Percentiles rank a stretch among this genome's conserved stretches.
Evolutionary conservation across 2,888 invertebrate genomes (phyloP).

Genomic region (Gnatocerus cornutus): DNA sequence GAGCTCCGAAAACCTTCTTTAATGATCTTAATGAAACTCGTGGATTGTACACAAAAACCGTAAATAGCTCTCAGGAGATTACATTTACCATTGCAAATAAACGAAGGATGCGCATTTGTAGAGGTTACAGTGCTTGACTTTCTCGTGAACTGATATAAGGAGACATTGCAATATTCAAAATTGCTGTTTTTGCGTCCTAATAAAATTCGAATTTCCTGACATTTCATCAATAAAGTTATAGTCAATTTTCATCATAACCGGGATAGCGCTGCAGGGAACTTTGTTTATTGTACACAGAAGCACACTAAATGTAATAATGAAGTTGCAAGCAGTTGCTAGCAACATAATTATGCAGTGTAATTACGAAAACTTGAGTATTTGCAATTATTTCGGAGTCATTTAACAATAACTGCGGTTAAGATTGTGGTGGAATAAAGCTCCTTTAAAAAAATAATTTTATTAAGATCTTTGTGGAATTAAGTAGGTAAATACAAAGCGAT

Average conservation of each 20-base stretch:
- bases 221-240: not conserved
- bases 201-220: not conserved
- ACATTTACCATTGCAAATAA: not conserved
- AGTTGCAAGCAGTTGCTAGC: not conserved
- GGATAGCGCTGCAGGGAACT: not conserved
- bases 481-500: constrained; percentile 18
- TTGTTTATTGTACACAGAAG: not conserved
- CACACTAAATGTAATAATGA: not conserved
- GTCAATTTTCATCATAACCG: not conserved
- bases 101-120: no score
- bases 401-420: no score
- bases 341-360: not conserved
- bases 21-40: constrained; percentile 1
- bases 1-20: not conserved
- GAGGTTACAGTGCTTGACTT: no score
- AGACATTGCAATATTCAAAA: no score
- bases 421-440: no score
- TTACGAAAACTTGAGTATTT: no score
- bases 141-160: no score
- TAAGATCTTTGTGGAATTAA: not conserved
- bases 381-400: no score
- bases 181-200: not conserved
- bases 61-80: constrained; percentile 4
- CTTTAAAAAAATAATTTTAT: no score
- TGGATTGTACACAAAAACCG: not conserved